phyloP scores from a whole-genome alignment of 2,113 vertebrate species.

The Lasiurus cinereus region DNA sequence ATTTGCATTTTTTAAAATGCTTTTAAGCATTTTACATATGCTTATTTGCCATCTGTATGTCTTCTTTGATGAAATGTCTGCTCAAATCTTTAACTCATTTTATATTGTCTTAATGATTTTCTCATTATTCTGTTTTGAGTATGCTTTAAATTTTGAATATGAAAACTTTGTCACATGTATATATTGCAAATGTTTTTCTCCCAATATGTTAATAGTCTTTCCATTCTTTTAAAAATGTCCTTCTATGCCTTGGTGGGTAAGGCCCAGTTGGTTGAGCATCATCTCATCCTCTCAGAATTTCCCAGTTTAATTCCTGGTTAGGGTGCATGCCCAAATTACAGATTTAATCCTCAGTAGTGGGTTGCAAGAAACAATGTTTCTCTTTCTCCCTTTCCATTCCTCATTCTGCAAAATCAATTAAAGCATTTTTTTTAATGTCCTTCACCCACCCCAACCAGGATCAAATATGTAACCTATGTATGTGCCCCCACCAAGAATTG shows the following conservation, averaged over 20 bases:
- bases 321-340: too few species aligned
- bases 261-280: too few species aligned
- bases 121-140: background rate
- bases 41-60: background rate
- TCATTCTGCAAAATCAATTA: too few species aligned
- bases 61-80: background rate
- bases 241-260: too few species aligned
- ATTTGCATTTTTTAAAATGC: background rate
- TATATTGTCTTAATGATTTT: background rate
- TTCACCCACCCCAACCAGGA: background rate
- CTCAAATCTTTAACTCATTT: conserved; percentile 13
- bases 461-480: too few species aligned
- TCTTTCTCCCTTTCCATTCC: too few species aligned
- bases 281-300: too few species aligned
- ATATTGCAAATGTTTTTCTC: background rate
- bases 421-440: background rate
- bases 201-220: background rate
- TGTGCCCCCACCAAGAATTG: too few species aligned
- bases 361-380: too few species aligned
- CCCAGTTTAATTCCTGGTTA: too few species aligned
- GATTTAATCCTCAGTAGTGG: too few species aligned
- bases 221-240: background rate
- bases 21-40: background rate
- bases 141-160: background rate
- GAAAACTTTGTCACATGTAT: background rate